Percentiles rank a stretch among this genome's conserved stretches.
These are phyloP conservation scores for Trachymyrmex cornetzi DNA, from an alignment of 1,140 invertebrate genomes.

Conservation along the genomic window DNA sequence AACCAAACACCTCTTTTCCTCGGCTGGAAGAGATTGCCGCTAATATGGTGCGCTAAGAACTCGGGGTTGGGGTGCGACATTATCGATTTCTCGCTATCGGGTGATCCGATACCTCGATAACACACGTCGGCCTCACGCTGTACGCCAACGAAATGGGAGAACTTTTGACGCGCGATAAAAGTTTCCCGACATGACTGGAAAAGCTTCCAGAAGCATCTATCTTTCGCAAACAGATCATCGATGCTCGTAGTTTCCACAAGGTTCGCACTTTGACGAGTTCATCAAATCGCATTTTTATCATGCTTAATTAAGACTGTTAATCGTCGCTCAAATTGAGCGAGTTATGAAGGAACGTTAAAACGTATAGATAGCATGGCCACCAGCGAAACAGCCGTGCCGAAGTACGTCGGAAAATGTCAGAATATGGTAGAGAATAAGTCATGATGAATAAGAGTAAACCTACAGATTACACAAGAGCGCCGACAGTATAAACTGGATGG, in stretches of 20 bases:
- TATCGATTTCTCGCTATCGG: slow-evolving; percentile 73
- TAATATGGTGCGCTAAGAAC: slow-evolving; percentile 60
- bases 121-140: slow-evolving; percentile 51
- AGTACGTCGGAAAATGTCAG: not conserved
- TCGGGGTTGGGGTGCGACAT: slow-evolving; percentile 14
- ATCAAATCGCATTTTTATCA: slow-evolving; percentile 21
- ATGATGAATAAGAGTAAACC: slow-evolving; percentile 25
- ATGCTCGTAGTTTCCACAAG: slow-evolving; percentile 18
- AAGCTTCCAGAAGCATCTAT: slow-evolving; percentile 47
- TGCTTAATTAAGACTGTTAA: slow-evolving; percentile 3
- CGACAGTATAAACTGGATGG: slow-evolving; percentile 9
- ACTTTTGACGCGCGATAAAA: slow-evolving; percentile 73
- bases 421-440: not conserved
- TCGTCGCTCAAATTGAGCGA: not conserved
- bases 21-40: slow-evolving; percentile 30
- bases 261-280: slow-evolving; percentile 17
- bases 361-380: not conserved
- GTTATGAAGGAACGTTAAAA: not conserved
- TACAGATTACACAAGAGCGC: slow-evolving; percentile 31
- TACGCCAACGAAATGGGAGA: slow-evolving; percentile 40
- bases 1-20: slow-evolving; percentile 50
- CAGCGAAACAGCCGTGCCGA: not conserved
- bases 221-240: slow-evolving; percentile 56
- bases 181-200: slow-evolving; percentile 41
- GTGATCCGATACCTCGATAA: slow-evolving; percentile 73